Evolutionary conservation across 2,113 vertebrate species (phyloP), one percentile per base, ranked within the genome.

Genomic region (Pithys albifrons): DNA sequence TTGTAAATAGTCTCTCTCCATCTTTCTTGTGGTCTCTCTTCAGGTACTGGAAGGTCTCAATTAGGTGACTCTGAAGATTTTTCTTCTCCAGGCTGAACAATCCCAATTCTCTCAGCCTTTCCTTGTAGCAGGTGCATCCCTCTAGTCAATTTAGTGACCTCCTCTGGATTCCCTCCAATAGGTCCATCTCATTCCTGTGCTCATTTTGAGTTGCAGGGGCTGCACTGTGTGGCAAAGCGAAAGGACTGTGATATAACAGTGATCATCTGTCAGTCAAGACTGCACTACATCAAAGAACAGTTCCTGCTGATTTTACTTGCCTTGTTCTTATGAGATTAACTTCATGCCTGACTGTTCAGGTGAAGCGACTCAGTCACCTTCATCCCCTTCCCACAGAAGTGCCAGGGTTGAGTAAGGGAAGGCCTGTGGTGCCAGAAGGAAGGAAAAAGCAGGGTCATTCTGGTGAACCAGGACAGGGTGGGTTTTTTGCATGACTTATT

Each of bases 281-380:
- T 39, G 13, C 1, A 0, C 10, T 24, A 1, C 1, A 27, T 23
- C 5, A 7, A 10, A 0, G 3, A 70, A 16, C 3, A 7, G 9
- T 27, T 45, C 29, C 45, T 15, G 3, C 9, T 49, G 28, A 0
- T 57, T 69, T 77, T 10, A 19, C 33, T 48, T 48, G 15, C 27
- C 16, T 19, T 19, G 12, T 6, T 35, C 54, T 69, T 33, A 2
- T 41, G 57, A 67, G 19, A 45, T 39, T 28, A 57, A 5, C 7
- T 10, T 11, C 27, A 5, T 13, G 18, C 19, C 29, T 46, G 45
- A 9, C 24, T 35, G 39, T 14, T 2, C 48, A 43, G 28, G 12
- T 12, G 23, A 59, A 55, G 54, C 5, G 28, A 19, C 33, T 46
- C 25, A 4, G 3, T 13, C 3, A 3, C 29, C 10, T 33, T 6